Evolutionary conservation across 2,888 invertebrate genomes (phyloP).

Genomic region (Agrilus mali): DNA sequence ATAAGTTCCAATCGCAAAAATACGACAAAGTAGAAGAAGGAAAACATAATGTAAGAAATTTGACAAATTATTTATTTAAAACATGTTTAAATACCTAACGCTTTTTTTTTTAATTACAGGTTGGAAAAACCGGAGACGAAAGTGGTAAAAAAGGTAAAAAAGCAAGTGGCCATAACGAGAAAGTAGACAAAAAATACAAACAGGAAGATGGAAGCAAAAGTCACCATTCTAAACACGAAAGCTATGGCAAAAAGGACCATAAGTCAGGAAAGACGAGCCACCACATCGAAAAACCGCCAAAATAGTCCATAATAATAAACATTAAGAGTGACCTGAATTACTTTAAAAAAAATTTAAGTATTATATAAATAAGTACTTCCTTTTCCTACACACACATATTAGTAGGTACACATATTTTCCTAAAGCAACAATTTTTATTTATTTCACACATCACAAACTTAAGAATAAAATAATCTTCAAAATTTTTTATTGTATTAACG

Average conservation of each 20-base stretch:
- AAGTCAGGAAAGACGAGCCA: not conserved
- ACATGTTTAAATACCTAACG: too few relatives aligned
- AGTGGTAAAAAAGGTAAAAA: slow-evolving; percentile 25
- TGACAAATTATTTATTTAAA: not conserved
- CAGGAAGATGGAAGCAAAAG: slow-evolving; percentile 21
- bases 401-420: too few relatives aligned
- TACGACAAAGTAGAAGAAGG: slow-evolving; percentile 17
- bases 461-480: too few relatives aligned
- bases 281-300: too few relatives aligned
- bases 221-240: slow-evolving; percentile 22
- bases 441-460: too few relatives aligned
- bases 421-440: too few relatives aligned
- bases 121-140: slow-evolving; percentile 21
- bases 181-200: slow-evolving; percentile 26
- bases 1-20: slow-evolving; percentile 23
- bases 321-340: too few relatives aligned
- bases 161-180: slow-evolving; percentile 22
- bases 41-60: slow-evolving; percentile 18
- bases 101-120: slow-evolving; percentile 12
- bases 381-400: too few relatives aligned
- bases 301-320: too few relatives aligned
- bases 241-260: slow-evolving; percentile 26
- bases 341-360: too few relatives aligned
- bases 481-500: too few relatives aligned
- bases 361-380: too few relatives aligned